Conservation (phyloP, 2,113 vertebrate species). For the Hypomesus transpacificus region DNA sequence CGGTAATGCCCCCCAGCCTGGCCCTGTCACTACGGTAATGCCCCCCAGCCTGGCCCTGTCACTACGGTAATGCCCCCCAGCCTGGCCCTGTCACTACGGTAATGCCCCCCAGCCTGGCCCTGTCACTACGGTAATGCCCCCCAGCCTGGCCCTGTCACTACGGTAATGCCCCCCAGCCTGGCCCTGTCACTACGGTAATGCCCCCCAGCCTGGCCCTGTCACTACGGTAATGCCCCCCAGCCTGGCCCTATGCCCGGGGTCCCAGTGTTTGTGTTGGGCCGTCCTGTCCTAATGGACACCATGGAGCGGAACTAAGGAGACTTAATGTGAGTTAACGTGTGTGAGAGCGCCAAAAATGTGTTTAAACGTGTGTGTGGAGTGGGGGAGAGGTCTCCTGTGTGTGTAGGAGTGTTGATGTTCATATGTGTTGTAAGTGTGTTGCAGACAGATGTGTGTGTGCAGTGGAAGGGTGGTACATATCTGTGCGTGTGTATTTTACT, state of each 20-base stretch:
- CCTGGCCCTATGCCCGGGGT: background rate
- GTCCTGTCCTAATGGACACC: constrained; percentile 1
- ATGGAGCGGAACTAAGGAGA: constrained; percentile 1
- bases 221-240: background rate
- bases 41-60: background rate
- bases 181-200: background rate
- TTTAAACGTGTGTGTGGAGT: background rate
- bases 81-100: background rate
- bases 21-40: too few relatives aligned
- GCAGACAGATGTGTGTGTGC: background rate
- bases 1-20: too few relatives aligned
- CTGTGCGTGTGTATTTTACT: background rate
- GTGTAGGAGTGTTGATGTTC: background rate
- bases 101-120: too few relatives aligned
- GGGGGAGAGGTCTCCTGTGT: background rate
- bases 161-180: too few relatives aligned
- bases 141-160: too few relatives aligned
- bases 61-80: too few relatives aligned
- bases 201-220: too few relatives aligned
- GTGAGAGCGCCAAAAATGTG: background rate
- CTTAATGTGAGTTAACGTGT: constrained; percentile 2
- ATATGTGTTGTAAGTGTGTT: background rate
- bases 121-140: background rate
- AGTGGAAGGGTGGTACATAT: background rate
- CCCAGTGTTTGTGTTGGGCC: background rate